Base-by-base conservation (phyloP, 2,113 vertebrate species). In the Bucco capensis region DNA sequence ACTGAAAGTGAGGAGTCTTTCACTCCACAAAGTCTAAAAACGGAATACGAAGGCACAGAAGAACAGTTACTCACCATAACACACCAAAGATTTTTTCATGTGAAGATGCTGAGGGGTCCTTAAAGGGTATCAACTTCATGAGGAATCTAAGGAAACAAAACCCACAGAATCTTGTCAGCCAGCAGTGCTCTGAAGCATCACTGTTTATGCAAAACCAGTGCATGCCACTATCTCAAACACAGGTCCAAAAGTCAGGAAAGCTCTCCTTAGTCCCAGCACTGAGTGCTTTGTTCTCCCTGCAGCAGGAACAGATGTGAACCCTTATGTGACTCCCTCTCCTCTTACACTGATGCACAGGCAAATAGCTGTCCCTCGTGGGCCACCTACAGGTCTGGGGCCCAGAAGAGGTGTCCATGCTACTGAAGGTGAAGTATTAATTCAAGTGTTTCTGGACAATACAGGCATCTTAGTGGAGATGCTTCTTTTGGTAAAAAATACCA, bases 11-110 rank as follows among this genome's bases (percentile, higher is more conserved):
- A 30, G 1, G 17, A 12, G 47, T n/a, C 38, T 80, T 83, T 46
- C 22, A 66, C 25, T 65, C 12, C 19, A 60, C 12, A 18, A 51
- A 51, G 30, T 57, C 67, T 40, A 37, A 65, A 87, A 73, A 18
- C 44, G 75, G 35, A 25, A 14, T 10, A 83, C 0, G 23, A 83
- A 37, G 61, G n/a, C 76, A 65, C 19, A 62, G 77, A 67, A 72
- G 27, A 19, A 70, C 37, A 85, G 10, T 33, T 86, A 96, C 97
- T 15, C 54, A 99, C 99, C 98, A 99, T 95, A 99, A 97, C 75
- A 98, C 97, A 15, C 98, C 89, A 95, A 99, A 98, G 92, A 98
- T 98, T 89, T 98, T 98, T 90, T 98, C 98, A 19, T 98, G 94
- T 53, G 97, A 92, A 50, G 98, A 89, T 70, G 97, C 78, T 13